Conservation (phyloP, 2,113 vertebrate genomes). For the Triplophysa dalaica region DNA sequence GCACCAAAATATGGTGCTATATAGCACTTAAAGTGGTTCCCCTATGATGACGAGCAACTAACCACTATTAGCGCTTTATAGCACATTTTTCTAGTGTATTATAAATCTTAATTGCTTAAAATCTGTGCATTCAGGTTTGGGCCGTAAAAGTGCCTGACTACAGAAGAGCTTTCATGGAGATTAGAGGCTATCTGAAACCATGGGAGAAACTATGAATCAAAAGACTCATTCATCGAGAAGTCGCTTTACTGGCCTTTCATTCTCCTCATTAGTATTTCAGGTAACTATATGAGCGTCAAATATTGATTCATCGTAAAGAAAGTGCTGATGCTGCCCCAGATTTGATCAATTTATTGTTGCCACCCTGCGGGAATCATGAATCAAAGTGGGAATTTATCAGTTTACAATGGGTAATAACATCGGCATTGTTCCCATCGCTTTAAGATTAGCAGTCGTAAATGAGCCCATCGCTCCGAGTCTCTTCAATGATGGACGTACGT, state of each 20-base stretch:
- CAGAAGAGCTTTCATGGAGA: slow-evolving; percentile 27
- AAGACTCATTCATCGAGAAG: slow-evolving; percentile 50
- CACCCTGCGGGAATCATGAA: slow-evolving; percentile 66
- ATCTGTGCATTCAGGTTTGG: background rate
- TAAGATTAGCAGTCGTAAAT: slow-evolving; percentile 62
- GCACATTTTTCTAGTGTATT: too few relatives aligned
- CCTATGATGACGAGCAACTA: too few relatives aligned
- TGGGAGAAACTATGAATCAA: slow-evolving; percentile 48
- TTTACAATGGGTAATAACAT: slow-evolving; percentile 67
- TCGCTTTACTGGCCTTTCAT: slow-evolving; percentile 57
- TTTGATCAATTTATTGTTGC: slow-evolving; percentile 69
- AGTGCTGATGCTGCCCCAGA: slow-evolving; percentile 65
- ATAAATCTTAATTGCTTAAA: too few relatives aligned
- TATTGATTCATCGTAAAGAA: slow-evolving; percentile 64
- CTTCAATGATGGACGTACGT: slow-evolving; percentile 42
- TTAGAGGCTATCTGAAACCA: slow-evolving; percentile 11
- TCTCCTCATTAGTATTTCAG: slow-evolving; percentile 55
- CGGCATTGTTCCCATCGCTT: slow-evolving; percentile 61
- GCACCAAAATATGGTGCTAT: too few relatives aligned
- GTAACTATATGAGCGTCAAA: slow-evolving; percentile 63
- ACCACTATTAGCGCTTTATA: too few relatives aligned
- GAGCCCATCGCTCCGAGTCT: slow-evolving; percentile 38
- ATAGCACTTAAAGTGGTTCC: too few relatives aligned
- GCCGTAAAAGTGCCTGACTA: background rate
- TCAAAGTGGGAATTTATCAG: slow-evolving; percentile 69